Evolutionary conservation across 2,888 invertebrate genomes (phyloP).

Genomic region (Galeopsomyia nigrocyanea): DNA sequence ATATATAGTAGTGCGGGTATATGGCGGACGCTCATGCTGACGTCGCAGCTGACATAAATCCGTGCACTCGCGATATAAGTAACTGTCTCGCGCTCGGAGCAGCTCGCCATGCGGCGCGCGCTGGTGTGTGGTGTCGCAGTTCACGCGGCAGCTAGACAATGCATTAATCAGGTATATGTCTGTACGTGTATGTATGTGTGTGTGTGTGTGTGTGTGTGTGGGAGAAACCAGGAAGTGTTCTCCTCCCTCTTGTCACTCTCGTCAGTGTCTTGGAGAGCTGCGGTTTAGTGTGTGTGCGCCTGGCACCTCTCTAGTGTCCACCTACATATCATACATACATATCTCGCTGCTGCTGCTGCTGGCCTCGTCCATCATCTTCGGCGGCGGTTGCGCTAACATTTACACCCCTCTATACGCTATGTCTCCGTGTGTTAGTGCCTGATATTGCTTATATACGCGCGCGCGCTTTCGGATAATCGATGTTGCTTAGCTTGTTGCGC

Average conservation of each 20-base stretch:
- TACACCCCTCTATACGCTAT: too few species aligned
- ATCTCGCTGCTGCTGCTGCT: neutral
- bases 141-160: conserved; percentile 11
- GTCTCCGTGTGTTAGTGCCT: too few species aligned
- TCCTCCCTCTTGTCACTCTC: neutral
- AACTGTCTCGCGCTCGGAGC: neutral
- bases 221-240: too few species aligned
- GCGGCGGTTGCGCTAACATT: neutral
- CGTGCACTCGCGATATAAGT: conserved; percentile 2
- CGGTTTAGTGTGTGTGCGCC: too few species aligned
- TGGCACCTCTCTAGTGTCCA: too few species aligned
- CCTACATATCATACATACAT: too few species aligned
- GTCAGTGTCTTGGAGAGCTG: conserved; percentile 20
- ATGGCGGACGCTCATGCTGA: conserved; percentile 6
- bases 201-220: neutral
- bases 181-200: neutral
- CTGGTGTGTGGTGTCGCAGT: neutral
- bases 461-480: too few species aligned
- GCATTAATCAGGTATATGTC: conserved; percentile 25
- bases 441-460: too few species aligned
- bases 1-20: neutral
- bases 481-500: too few species aligned
- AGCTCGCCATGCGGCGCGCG: neutral
- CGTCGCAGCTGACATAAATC: conserved; percentile 24
- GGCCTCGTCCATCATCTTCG: conserved; percentile 31